Evolutionary conservation across 1,140 invertebrate species (phyloP).

Genomic region (Drosophila rufa): DNA sequence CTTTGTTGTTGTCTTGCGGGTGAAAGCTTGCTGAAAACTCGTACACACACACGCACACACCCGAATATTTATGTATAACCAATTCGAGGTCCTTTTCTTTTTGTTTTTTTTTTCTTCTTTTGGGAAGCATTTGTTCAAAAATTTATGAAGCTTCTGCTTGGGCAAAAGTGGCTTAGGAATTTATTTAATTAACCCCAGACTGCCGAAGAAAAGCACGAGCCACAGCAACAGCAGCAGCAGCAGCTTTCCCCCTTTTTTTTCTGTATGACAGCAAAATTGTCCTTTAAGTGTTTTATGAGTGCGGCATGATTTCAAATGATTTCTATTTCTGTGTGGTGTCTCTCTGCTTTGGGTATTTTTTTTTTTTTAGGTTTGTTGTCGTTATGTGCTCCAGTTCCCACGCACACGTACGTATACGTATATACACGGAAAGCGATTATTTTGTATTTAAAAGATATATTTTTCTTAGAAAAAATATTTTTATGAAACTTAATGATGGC

Average conservation of each 20-base stretch:
- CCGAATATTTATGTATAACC: constrained; percentile 75
- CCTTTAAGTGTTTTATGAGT: constrained; percentile 76
- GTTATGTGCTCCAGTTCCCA: constrained; percentile 70
- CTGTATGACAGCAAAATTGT: constrained; percentile 64
- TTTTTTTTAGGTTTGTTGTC: constrained; percentile 34
- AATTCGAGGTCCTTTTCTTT: constrained; percentile 41
- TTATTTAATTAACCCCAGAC: constrained; percentile 78
- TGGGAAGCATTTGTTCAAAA: constrained; percentile 57
- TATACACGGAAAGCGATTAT: constrained; percentile 1
- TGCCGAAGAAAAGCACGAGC: constrained; percentile 41
- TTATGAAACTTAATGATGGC: not conserved
- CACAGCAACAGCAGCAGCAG: constrained; percentile 21
- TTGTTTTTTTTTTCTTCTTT: constrained; percentile 10
- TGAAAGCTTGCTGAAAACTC: constrained; percentile 64
- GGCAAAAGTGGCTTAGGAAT: constrained; percentile 55
- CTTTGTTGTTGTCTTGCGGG: constrained; percentile 42
- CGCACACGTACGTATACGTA: constrained; percentile 32
- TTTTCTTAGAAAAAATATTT: not conserved
- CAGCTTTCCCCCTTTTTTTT: constrained; percentile 18
- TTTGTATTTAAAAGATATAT: not conserved
- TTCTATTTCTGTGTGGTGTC: constrained; percentile 48
- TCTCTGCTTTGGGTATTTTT: constrained; percentile 20
- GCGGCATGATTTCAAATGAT: constrained; percentile 66
- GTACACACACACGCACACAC: constrained; percentile 24
- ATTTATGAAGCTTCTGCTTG: constrained; percentile 46